Evolutionary conservation across 2,888 invertebrate genomes (phyloP).

Genomic region (Pteria penguin): DNA sequence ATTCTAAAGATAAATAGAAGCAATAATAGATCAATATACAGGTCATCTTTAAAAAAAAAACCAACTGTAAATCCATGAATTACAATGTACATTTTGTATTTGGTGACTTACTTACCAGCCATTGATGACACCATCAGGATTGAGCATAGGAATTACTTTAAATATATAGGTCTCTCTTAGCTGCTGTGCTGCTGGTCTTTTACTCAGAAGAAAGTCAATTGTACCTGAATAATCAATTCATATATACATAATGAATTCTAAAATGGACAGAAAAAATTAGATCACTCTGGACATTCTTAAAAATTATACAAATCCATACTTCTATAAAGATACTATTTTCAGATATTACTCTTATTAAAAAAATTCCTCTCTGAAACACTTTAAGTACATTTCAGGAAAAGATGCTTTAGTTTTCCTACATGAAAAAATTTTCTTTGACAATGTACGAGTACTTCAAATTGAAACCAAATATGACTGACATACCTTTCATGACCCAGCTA

Average conservation of each 20-base stretch:
- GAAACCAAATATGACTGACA: too few species aligned
- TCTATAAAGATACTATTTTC: not conserved
- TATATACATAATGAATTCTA: too few species aligned
- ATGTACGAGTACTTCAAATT: too few species aligned
- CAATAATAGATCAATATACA: too few species aligned
- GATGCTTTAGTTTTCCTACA: too few species aligned
- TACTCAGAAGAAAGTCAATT: conserved; percentile 85
- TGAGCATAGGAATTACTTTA: conserved; percentile 93
- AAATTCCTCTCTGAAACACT: not conserved
- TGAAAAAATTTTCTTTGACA: too few species aligned
- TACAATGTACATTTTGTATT: too few species aligned
- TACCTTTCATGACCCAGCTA: conserved; percentile 92
- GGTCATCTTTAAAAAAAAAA: too few species aligned
- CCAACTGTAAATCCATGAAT: too few species aligned
- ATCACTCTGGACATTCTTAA: not conserved
- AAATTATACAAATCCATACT: not conserved
- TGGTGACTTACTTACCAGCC: conserved; percentile 84
- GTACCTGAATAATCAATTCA: conserved; percentile 83
- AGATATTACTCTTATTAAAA: too few species aligned
- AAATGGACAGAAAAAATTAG: not conserved
- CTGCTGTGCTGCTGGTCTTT: conserved; percentile 83
- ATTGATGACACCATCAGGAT: conserved; percentile 92
- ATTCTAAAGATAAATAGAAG: too few species aligned
- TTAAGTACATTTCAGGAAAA: not conserved
- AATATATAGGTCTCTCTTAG: conserved; percentile 88